These are phyloP conservation scores for Avahi laniger DNA, from an alignment of 2,797 vertebrate genomes.

Conservation along the genomic window DNA sequence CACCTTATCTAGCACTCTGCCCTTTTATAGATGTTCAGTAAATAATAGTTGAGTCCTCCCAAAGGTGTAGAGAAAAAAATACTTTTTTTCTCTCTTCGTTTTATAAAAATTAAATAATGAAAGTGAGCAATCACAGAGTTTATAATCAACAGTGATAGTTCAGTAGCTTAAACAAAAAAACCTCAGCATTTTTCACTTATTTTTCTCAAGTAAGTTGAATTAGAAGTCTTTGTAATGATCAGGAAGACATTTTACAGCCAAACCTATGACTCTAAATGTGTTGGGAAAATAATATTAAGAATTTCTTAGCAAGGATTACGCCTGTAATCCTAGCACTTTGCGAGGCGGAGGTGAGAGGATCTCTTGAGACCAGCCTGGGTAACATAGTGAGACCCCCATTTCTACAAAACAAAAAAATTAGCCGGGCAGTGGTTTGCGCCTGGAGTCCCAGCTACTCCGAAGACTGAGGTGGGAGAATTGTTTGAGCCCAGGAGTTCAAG, in stretches of 20 bases:
- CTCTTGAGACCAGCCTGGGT: neutral
- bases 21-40: neutral
- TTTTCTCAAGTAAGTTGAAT: slow-evolving; percentile 27
- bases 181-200: neutral
- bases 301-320: neutral
- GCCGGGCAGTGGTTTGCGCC: neutral
- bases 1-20: neutral
- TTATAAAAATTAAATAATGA: neutral
- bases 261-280: neutral
- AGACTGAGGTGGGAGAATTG: neutral
- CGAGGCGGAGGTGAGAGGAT: neutral
- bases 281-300: neutral
- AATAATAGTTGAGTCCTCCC: neutral
- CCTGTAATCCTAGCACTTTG: neutral
- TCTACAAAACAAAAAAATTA: neutral
- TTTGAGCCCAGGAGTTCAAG: neutral
- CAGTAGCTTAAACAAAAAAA: neutral
- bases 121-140: neutral
- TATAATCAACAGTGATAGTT: neutral
- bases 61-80: neutral
- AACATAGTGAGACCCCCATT: neutral
- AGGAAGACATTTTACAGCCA: neutral
- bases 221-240: slow-evolving; percentile 8
- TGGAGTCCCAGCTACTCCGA: neutral
- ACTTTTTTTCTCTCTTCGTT: neutral